Percentiles rank a stretch among this genome's conserved stretches.
Conservation (phyloP, 2,888 invertebrate genomes). For the Busseola fusca region DNA sequence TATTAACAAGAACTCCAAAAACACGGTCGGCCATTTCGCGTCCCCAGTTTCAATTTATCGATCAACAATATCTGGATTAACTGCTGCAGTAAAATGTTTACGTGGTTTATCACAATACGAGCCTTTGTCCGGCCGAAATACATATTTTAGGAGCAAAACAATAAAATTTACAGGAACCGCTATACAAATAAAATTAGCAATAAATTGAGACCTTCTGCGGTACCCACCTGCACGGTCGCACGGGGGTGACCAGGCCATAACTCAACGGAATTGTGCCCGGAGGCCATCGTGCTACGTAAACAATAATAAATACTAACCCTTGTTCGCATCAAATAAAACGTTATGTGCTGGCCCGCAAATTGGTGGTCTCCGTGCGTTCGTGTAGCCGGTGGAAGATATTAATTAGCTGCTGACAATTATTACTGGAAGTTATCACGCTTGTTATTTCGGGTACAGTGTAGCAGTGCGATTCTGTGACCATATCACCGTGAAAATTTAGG, state of each 20-base stretch:
- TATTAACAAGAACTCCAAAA: slow-evolving; percentile 25
- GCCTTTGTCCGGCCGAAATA: slow-evolving; percentile 43
- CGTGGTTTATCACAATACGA: slow-evolving; percentile 44
- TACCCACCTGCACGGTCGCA: slow-evolving; percentile 78
- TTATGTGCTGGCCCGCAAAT: slow-evolving; percentile 71
- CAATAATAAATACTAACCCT: slow-evolving; percentile 80
- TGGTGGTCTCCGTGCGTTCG: slow-evolving; percentile 52
- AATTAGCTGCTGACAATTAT: slow-evolving; percentile 58
- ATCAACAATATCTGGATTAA: slow-evolving; percentile 43
- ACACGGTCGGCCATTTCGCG: slow-evolving; percentile 7
- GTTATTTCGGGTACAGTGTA: slow-evolving; percentile 20
- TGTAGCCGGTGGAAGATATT: slow-evolving; percentile 49
- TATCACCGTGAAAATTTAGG: no score
- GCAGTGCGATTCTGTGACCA: no score
- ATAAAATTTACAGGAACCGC: slow-evolving; percentile 73
- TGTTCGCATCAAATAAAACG: slow-evolving; percentile 75
- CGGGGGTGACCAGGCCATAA: slow-evolving; percentile 82
- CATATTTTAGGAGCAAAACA: slow-evolving; percentile 65
- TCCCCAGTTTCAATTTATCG: slow-evolving; percentile 22
- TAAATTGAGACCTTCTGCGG: slow-evolving; percentile 82
- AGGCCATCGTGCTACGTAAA: slow-evolving; percentile 76
- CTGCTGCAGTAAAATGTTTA: slow-evolving; percentile 45
- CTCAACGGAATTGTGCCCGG: slow-evolving; percentile 84
- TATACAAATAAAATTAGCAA: slow-evolving; percentile 83
- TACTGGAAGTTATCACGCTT: slow-evolving; percentile 42